Evolutionary conservation across 1,140 invertebrate species (phyloP).

Genomic region (Aporrectodea caliginosa): DNA sequence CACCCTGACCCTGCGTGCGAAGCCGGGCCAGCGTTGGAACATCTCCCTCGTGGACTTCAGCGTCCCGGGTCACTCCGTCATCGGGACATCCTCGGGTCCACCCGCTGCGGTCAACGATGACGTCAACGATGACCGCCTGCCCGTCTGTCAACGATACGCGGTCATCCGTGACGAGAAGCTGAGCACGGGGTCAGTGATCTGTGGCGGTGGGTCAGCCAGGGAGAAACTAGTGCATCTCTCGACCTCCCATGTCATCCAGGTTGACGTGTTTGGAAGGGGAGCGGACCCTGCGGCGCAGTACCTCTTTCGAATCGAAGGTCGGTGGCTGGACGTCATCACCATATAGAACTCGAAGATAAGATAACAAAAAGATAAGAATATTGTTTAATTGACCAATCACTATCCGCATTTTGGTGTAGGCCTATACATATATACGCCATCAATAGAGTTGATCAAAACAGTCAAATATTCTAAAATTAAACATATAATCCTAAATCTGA

Average conservation of each 20-base stretch:
- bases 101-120: background rate
- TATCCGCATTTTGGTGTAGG: no score
- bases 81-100: background rate
- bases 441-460: no score
- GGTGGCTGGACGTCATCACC: no score
- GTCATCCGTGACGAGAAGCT: background rate
- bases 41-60: constrained; percentile 11
- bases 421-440: no score
- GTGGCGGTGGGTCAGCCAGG: background rate
- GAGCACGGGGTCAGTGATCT: background rate
- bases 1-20: background rate
- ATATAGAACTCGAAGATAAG: no score
- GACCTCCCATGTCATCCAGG: background rate
- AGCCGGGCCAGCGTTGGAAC: constrained; percentile 13
- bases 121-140: no score
- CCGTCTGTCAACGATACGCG: constrained; percentile 9
- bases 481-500: no score
- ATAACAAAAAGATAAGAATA: no score
- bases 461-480: no score
- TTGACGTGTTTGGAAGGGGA: background rate
- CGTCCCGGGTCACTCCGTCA: background rate
- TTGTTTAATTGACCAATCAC: no score
- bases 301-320: background rate
- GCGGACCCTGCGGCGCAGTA: background rate
- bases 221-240: background rate